Percentiles rank a stretch among this genome's conserved stretches.
Conservation (phyloP, 2,888 invertebrate genomes). For the Lymantria dispar region DNA sequence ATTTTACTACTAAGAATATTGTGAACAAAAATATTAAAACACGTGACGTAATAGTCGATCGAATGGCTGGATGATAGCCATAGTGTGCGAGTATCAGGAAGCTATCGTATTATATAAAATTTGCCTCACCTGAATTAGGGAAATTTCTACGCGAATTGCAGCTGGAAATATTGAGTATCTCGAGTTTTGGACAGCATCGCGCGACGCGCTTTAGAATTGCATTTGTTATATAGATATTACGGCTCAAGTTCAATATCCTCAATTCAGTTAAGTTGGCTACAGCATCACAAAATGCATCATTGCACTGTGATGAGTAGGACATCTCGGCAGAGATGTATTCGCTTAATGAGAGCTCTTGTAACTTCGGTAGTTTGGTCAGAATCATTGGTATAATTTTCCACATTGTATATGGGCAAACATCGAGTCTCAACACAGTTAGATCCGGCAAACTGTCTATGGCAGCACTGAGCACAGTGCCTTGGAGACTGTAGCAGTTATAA, state of each 20-base stretch:
- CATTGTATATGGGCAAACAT: slow-evolving; percentile 59
- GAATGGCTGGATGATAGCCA: no score
- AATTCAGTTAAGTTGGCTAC: slow-evolving; percentile 66
- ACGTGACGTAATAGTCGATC: no score
- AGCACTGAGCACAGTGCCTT: slow-evolving; percentile 61
- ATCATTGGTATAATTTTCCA: slow-evolving; percentile 68
- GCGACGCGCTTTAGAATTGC: slow-evolving; percentile 75
- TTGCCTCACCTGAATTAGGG: slow-evolving; percentile 43
- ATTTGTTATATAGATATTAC: slow-evolving; percentile 76
- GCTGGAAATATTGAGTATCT: slow-evolving; percentile 69
- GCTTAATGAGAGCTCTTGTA: slow-evolving; percentile 65
- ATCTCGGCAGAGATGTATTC: slow-evolving; percentile 56
- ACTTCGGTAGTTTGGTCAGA: slow-evolving; percentile 54
- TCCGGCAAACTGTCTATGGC: slow-evolving; percentile 55
- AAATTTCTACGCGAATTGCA: slow-evolving; percentile 56
- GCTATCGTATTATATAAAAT: background rate
- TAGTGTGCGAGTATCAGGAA: background rate
- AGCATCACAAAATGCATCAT: slow-evolving; percentile 57
- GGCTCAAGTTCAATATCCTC: slow-evolving; percentile 65
- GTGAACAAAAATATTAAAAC: no score
- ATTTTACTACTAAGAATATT: no score
- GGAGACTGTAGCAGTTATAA: slow-evolving; percentile 71
- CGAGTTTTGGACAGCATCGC: slow-evolving; percentile 66
- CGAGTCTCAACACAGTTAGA: slow-evolving; percentile 58
- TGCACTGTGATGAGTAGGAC: slow-evolving; percentile 39